Evolutionary conservation across 1,140 invertebrate genomes (phyloP).

Genomic region (Saccostrea cuccullata): DNA sequence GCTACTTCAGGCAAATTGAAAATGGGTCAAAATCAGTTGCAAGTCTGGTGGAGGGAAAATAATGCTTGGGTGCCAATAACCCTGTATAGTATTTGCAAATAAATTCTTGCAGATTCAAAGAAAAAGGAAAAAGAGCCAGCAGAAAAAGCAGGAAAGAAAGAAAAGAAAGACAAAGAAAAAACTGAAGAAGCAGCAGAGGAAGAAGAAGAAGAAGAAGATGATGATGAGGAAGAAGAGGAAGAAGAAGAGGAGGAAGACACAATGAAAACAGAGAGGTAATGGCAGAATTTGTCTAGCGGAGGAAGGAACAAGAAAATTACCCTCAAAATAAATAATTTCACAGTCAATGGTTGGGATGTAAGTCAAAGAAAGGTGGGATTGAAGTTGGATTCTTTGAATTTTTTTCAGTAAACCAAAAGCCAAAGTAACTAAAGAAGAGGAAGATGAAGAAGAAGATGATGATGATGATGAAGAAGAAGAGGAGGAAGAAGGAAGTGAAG

Average conservation of each 20-base stretch:
- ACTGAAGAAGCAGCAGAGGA: constrained; percentile 39
- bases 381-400: not conserved
- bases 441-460: constrained; percentile 56
- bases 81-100: not conserved
- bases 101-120: not conserved
- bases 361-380: too few relatives aligned
- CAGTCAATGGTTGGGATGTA: too few relatives aligned
- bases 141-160: constrained; percentile 33
- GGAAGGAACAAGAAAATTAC: too few relatives aligned
- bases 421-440: constrained; percentile 53
- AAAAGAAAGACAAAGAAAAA: constrained; percentile 34
- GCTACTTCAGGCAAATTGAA: too few relatives aligned
- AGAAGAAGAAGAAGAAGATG: constrained; percentile 43
- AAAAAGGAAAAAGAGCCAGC: constrained; percentile 15
- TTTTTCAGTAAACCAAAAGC: not conserved
- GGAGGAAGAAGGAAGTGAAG: constrained; percentile 53
- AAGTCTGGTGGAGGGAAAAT: too few relatives aligned
- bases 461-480: constrained; percentile 58
- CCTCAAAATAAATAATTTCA: too few relatives aligned
- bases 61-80: not conserved
- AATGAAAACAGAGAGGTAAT: not conserved
- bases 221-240: constrained; percentile 46
- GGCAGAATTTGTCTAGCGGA: too few relatives aligned
- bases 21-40: too few relatives aligned
- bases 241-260: constrained; percentile 45